Conservation (phyloP, 2,113 vertebrate species). For the Smithornis capensis region DNA sequence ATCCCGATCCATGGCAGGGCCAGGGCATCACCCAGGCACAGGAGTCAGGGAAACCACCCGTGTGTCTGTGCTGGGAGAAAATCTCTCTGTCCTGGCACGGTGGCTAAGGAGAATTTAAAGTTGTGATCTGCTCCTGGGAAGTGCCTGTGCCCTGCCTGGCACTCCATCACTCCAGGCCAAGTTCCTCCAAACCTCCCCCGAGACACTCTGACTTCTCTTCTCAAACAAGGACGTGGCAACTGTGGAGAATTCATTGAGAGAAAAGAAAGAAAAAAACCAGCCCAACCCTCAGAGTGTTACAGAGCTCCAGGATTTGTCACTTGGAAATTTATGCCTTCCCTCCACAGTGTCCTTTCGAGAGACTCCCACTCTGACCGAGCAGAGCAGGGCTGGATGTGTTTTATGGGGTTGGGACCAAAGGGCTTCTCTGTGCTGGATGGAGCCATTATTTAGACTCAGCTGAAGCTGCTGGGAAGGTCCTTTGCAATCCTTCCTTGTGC, state of each 20-base stretch:
- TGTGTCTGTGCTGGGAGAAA: background rate
- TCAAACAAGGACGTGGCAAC: background rate
- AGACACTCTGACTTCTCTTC: background rate
- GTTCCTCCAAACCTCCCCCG: background rate
- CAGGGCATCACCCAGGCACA: background rate
- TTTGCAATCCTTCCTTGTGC: background rate
- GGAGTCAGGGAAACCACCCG: background rate
- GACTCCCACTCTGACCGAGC: background rate
- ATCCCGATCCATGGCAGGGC: background rate
- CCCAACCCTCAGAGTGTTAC: background rate
- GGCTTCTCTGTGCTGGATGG: background rate
- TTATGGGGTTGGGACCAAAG: background rate
- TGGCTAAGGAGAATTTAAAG: background rate
- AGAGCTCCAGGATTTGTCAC: background rate
- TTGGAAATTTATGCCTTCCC: background rate
- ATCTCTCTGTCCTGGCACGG: background rate
- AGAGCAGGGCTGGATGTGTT: background rate
- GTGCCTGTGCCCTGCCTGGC: background rate
- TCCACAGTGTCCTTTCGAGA: background rate
- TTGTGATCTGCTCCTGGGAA: background rate
- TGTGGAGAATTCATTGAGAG: background rate
- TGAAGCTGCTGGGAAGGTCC: background rate
- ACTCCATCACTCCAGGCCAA: background rate
- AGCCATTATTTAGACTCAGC: background rate
- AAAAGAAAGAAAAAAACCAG: background rate